A percentile compares a stretch with the other conserved stretches of the same genome.
These are phyloP conservation scores for Dendropsophus ebraccatus DNA, from an alignment of 2,113 vertebrate genomes.

Conservation along the genomic window DNA sequence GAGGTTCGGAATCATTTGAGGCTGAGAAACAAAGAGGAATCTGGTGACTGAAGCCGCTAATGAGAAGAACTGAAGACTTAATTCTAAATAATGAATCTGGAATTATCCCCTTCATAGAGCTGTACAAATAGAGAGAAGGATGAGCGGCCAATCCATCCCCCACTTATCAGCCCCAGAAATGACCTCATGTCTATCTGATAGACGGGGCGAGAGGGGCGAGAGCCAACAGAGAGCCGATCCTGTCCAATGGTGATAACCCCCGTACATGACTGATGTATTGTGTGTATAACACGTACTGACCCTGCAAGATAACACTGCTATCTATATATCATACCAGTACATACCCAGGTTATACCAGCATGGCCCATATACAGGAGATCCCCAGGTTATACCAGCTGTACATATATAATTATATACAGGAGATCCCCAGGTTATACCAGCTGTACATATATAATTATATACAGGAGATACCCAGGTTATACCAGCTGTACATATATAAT, in stretches of 20 bases:
- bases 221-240: background rate
- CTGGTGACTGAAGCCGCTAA: constrained; percentile 59
- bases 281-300: too few species aligned
- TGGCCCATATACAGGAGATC: background rate
- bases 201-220: background rate
- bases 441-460: background rate
- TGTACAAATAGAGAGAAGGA: constrained; percentile 36
- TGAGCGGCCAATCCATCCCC: background rate
- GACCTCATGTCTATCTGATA: background rate
- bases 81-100: constrained; percentile 37
- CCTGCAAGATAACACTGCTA: too few species aligned
- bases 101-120: constrained; percentile 45
- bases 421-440: background rate
- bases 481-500: too few species aligned
- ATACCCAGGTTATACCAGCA: too few species aligned
- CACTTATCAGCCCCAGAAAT: constrained; percentile 1
- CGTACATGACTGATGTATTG: too few species aligned
- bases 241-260: too few species aligned
- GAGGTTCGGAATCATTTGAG: constrained; percentile 58
- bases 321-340: too few species aligned
- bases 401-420: background rate
- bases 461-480: too few species aligned
- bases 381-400: background rate
- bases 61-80: constrained; percentile 50
- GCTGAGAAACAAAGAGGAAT: constrained; percentile 55